phyloP scores from a whole-genome alignment of 2,113 vertebrate species.

The Vimba vimba region DNA sequence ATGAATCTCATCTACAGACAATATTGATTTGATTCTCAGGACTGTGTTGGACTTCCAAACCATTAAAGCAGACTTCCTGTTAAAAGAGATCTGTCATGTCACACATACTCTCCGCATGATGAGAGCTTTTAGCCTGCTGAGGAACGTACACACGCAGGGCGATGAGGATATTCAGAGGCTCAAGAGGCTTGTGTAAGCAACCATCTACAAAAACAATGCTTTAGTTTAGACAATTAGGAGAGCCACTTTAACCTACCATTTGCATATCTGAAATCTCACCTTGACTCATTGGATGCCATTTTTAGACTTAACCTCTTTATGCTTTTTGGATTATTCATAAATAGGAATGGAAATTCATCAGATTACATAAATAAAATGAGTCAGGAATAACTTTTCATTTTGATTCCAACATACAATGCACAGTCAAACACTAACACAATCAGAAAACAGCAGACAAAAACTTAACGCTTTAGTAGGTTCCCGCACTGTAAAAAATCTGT shows the following conservation, averaged over 20 bases:
- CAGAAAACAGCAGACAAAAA: too few species aligned
- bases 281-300: not conserved
- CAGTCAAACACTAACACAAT: not conserved
- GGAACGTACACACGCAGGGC: constrained; percentile 44
- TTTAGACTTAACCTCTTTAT: not conserved
- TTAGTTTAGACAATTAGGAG: constrained; percentile 47
- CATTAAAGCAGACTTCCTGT: constrained; percentile 30
- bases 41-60: not conserved
- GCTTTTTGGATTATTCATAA: not conserved
- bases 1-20: not conserved
- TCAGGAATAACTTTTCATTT: not conserved
- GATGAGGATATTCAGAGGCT: constrained; percentile 53
- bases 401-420: not conserved
- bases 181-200: constrained; percentile 42
- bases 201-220: constrained; percentile 17
- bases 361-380: not conserved
- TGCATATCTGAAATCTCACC: constrained; percentile 31
- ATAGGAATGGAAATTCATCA: not conserved
- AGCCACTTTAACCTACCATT: not conserved
- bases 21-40: not conserved
- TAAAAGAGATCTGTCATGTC: constrained; percentile 17
- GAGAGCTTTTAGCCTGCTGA: constrained; percentile 56
- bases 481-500: too few species aligned
- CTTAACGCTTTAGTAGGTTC: too few species aligned
- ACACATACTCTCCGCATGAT: constrained; percentile 58